Evolutionary conservation across 2,113 vertebrate genomes (phyloP).

Genomic region (Athene cunicularia): DNA sequence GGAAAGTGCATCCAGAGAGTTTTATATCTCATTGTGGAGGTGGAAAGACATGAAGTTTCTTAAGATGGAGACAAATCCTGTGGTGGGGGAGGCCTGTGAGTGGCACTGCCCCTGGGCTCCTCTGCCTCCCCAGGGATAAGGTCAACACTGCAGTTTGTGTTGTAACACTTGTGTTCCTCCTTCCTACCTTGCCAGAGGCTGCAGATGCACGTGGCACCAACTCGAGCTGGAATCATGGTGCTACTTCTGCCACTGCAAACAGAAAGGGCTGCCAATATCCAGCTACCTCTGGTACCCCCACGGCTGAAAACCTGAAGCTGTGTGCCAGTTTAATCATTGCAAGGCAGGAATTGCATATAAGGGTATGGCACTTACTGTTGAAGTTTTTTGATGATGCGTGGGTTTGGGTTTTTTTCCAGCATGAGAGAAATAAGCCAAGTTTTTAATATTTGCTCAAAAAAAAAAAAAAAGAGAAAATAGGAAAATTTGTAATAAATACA

Average conservation of each 20-base stretch:
- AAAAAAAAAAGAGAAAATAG: not conserved
- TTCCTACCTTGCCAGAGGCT: not conserved
- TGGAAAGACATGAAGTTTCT: rapidly evolving
- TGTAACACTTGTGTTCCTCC: not conserved
- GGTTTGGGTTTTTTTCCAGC: not conserved
- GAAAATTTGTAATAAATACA: not conserved
- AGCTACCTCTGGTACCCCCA: not conserved
- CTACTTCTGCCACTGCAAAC: not conserved
- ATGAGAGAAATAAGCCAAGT: not conserved
- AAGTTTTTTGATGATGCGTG: not conserved
- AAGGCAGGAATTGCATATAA: not conserved
- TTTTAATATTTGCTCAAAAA: not conserved
- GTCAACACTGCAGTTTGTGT: not conserved
- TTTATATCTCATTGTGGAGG: not conserved
- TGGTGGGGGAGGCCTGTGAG: not conserved
- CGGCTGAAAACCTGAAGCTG: not conserved
- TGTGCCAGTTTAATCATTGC: not conserved
- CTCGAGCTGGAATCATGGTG: rapidly evolving
- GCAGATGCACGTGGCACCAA: rapidly evolving
- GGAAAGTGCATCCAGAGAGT: too few relatives aligned
- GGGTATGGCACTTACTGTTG: rapidly evolving
- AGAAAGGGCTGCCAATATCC: not conserved
- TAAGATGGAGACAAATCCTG: not conserved
- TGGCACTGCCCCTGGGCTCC: not conserved
- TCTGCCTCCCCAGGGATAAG: not conserved